Evolutionary conservation across 2,113 vertebrate species (phyloP), one percentile per base, ranked within the genome.

Genomic region (Emydura subglobosa): DNA sequence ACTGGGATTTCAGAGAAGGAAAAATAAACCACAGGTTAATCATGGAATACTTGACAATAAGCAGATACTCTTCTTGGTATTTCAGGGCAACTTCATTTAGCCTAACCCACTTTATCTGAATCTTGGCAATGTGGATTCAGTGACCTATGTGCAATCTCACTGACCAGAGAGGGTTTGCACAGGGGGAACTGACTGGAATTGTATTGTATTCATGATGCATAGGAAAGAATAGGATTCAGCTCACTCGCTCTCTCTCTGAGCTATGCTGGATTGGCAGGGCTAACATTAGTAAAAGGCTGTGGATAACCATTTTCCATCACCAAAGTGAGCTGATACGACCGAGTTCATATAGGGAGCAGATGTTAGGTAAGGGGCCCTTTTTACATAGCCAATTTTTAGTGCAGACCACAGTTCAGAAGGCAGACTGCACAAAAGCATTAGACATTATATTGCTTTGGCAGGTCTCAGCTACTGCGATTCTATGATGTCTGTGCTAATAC

Each of bases 1-100:
- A 99, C 99, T 99, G 97, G 22, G 76, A 97, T 94, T 76, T 92
- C 72, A 82, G 61, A 86, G 39, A 95, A 90, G 76, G 44, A 94
- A n/a, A 93, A 92, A 93, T 80, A n/a, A 91, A 82, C 76, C 86
- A 82, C 49, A 79, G 11, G 7, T 72, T 79, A 85, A 34, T 6
- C 16, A 51, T 90, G 17, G 51, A 89, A 82, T 61, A 49, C 13
- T 31, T 29, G 4, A 29, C 54, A 50, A 53, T 14, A 11, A 1
- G n/a, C 7, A 6, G 34, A 13, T 0, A 47, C 42, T 47, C 42
- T 27, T 47, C 65, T 68, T 68, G 61, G 61, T n/a, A 68, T 68
- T 68, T 65, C 39, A 25, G 19, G 22, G 42, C 12, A 76, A 27
- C 3, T 27, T 22, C 50, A 79, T 54, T 57, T 83, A 87, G 42